Evolutionary conservation across 2,888 invertebrate genomes (phyloP).

Genomic region (Machimus rusticus): DNA sequence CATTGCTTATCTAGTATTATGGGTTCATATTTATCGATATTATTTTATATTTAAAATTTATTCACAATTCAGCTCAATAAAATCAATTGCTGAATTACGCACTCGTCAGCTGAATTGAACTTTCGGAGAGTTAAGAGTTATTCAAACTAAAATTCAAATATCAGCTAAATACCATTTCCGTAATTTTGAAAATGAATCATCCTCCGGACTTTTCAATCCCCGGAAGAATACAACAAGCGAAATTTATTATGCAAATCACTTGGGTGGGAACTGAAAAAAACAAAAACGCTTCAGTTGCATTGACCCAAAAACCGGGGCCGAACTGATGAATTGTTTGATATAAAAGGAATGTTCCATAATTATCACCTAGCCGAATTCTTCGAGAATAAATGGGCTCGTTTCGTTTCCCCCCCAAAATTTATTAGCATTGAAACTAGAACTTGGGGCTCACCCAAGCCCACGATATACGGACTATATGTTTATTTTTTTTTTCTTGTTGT

Average conservation of each 20-base stretch:
- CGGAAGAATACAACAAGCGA: neutral
- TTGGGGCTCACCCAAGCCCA: neutral
- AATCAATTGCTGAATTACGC: neutral
- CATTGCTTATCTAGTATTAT: too few relatives aligned
- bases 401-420: neutral
- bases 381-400: neutral
- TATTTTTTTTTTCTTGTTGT: neutral
- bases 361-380: neutral
- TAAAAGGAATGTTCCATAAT: neutral
- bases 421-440: constrained; percentile 12
- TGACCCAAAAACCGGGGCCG: neutral
- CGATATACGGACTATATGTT: neutral
- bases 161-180: neutral
- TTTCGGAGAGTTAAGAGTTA: too few relatives aligned
- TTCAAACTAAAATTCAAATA: neutral
- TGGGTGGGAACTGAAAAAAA: neutral
- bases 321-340: neutral
- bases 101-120: too few relatives aligned
- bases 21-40: too few relatives aligned
- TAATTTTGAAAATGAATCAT: neutral
- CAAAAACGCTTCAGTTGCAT: neutral
- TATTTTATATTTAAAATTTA: too few relatives aligned
- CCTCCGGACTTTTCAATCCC: neutral
- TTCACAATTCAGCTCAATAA: neutral
- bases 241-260: neutral